Percentiles rank a stretch among this genome's conserved stretches.
Conservation (phyloP, 2,888 invertebrate genomes). For the Pollenia amentaria region DNA sequence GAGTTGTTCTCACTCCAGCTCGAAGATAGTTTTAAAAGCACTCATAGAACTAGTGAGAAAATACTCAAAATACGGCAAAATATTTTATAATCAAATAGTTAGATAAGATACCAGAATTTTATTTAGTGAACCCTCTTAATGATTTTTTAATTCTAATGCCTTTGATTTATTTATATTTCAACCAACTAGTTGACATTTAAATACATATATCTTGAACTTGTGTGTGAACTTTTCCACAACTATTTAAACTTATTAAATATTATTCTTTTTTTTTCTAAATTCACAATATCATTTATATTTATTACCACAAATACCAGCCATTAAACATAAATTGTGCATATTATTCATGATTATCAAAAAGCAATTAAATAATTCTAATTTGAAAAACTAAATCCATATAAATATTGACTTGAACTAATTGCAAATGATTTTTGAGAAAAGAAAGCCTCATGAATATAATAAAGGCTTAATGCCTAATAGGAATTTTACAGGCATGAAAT, state of each 20-base stretch:
- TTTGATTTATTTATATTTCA: too few species aligned
- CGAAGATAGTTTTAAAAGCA: too few species aligned
- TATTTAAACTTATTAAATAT: neutral
- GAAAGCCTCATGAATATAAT: conserved; percentile 36
- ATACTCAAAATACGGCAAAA: too few species aligned
- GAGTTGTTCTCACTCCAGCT: too few species aligned
- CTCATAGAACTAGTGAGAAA: too few species aligned
- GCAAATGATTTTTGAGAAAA: conserved; percentile 14
- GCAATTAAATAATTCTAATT: conserved; percentile 39
- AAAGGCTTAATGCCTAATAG: conserved; percentile 62
- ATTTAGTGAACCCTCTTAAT: too few species aligned
- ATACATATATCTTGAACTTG: neutral
- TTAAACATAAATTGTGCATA: conserved; percentile 20
- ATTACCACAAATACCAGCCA: neutral
- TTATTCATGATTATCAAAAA: conserved; percentile 36
- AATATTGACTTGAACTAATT: conserved; percentile 68
- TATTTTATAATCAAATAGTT: too few species aligned
- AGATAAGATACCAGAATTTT: too few species aligned
- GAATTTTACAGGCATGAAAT: conserved; percentile 64
- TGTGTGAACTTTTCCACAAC: neutral
- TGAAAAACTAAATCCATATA: conserved; percentile 18
- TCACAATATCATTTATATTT: neutral
- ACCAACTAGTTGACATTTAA: neutral
- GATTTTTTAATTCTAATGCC: too few species aligned
- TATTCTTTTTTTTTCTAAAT: neutral